Conservation (phyloP, 2,797 vertebrate genomes). For the Cuculus canorus region DNA sequence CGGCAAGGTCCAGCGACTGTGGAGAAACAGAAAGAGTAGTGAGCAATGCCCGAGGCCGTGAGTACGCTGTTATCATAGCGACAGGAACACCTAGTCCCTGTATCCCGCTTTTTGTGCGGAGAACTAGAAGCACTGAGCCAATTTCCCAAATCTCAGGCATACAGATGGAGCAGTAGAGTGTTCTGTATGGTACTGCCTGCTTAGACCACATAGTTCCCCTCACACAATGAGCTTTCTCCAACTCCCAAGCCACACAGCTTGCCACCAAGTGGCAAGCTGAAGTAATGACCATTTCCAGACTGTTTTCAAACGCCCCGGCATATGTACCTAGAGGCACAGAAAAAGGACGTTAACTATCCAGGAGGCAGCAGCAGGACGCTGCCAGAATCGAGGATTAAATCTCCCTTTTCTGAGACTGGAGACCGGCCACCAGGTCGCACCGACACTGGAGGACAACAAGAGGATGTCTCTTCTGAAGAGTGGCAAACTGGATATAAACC, state of each 20-base stretch:
- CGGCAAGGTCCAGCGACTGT: constrained; percentile 93
- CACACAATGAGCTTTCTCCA: background rate
- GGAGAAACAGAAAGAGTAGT: background rate
- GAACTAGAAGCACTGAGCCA: background rate
- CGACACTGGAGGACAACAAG: background rate
- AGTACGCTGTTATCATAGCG: background rate
- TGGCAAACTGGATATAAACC: background rate
- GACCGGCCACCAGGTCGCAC: background rate
- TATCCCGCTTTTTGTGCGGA: fast-evolving
- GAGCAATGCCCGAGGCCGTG: background rate
- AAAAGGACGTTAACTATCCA: background rate
- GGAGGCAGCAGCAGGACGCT: background rate
- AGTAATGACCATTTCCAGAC: background rate
- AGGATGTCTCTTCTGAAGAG: background rate
- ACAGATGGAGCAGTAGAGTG: background rate
- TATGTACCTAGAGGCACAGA: background rate
- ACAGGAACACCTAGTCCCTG: background rate
- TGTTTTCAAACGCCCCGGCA: background rate
- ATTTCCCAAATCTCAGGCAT: background rate
- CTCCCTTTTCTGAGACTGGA: background rate
- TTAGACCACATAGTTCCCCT: background rate
- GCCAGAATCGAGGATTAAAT: background rate
- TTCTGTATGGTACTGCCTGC: background rate
- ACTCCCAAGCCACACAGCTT: background rate
- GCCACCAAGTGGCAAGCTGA: background rate